Conservation (phyloP, 2,797 vertebrate species). For the Craterocephalus amniculus region DNA sequence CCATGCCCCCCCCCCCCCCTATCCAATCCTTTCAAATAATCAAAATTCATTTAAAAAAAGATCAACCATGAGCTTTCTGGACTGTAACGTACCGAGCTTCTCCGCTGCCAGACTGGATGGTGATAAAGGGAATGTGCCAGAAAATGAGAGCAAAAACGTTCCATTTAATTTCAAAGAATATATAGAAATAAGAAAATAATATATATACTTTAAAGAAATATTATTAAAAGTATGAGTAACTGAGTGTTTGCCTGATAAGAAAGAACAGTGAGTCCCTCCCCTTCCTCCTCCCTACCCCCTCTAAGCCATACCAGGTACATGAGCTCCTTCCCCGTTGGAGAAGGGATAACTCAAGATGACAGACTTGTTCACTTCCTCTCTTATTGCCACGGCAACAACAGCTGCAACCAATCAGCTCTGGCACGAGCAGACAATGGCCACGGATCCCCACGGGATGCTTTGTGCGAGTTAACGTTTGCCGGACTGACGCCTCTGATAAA, state of each 20-base stretch:
- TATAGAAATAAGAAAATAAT: conserved; percentile 66
- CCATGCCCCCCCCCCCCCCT: conserved; percentile 23
- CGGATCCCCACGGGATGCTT: conserved; percentile 69
- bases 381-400: conserved; percentile 80
- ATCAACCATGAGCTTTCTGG: conserved; percentile 74
- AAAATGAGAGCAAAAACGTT: conserved; percentile 64
- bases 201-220: conserved; percentile 72
- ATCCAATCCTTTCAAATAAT: conserved; percentile 48
- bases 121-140: conserved; percentile 72
- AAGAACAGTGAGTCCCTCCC: conserved; percentile 78
- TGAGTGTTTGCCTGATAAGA: conserved; percentile 73
- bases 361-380: conserved; percentile 77
- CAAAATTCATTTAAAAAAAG: conserved; percentile 63
- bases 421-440: conserved; percentile 66
- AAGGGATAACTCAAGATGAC: conserved; percentile 76
- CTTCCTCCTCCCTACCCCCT: conserved; percentile 50
- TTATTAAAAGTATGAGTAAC: conserved; percentile 65
- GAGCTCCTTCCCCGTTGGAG: conserved; percentile 72
- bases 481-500: conserved; percentile 62
- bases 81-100: conserved; percentile 72
- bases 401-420: conserved; percentile 75
- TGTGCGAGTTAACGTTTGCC: conserved; percentile 67
- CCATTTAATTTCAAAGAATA: conserved; percentile 76
- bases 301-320: conserved; percentile 92
- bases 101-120: conserved; percentile 64